Evolutionary conservation across 2,888 invertebrate genomes (phyloP), one percentile per base, ranked within the genome.

Genomic region (Copidosoma aretas): DNA sequence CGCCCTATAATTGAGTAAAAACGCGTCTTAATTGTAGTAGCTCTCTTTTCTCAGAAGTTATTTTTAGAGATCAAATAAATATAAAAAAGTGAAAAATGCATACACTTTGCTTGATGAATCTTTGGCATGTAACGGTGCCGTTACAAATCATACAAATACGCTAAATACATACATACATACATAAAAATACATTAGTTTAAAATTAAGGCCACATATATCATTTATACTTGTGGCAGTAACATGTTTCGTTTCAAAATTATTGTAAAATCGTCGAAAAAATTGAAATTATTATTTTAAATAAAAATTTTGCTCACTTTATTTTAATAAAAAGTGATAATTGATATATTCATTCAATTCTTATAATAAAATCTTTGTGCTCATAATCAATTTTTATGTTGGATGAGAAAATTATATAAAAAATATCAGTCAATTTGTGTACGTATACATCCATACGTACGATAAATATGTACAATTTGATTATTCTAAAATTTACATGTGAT

Each of bases 61-160:
- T 68, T 72, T 71, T 70, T 64, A 68, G 61, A 70, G 25, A 65
- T 72, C 63, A 65, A 72, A 72, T 72, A 70, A 70, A 72, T 72
- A 70, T 63, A 41, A 59, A 41, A 62, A 60, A 68, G 59, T 68
- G 63, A 72, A 53, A 32, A 70, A 64, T 67, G 49, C 58, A 60
- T 68, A 70, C 69, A 72, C 17, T 64, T 67, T 70, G 67, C 63
- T 72, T 68, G 67, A 64, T 43, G 59, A 70, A 72, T 72, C 72
- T 72, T 72, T 72, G 72, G 72, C 70, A 68, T 65, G 60, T 60
- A 41, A 68, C 41, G 68, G 66, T 72, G 70, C 70, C 72, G 64
- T 52, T 60, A 63, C 67, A 67, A 66, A 66, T 71, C 68, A 67
- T 71, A 69, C 58, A 67, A 67, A 64, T 64, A 71, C 51, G 67